Base-by-base conservation (phyloP, 2,888 invertebrate species). In the Gryllus longicercus region DNA sequence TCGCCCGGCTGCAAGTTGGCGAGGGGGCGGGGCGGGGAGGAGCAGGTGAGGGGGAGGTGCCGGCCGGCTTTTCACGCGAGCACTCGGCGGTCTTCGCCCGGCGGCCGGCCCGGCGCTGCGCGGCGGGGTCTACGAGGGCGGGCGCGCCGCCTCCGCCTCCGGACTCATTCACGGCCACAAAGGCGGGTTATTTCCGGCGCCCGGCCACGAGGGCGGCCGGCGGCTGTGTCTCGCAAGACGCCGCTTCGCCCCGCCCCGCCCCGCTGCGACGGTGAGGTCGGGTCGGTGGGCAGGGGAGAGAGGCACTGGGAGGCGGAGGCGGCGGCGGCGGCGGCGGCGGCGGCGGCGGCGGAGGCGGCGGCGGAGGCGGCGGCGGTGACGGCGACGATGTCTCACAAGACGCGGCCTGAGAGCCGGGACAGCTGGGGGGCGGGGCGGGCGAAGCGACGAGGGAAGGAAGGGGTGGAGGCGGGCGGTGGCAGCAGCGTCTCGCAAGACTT, bases 141-240 rank as follows among this genome's bases (percentile, higher is more conserved):
- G 38, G 38, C 38, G 38, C 38, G 8, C 38, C 38, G 38, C 38
- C 38, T 4, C 38, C 38, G 4, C 38, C 38, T 4, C 38, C 38
- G 5, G 63, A 63, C 63, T 63, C 63, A 63, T 63, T 63, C 63
- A 63, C 63, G 63, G 63, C 63, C 1, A 63, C 63, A 63, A 63
- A 63, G 63, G 63, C 63, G 63, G 63, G 63, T 63, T 63, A 63
- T 63, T 63, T 63, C 63, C 63, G 63, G 63, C 14, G 63, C 63
- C 4, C n/a, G 4, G 63, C 14, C 14, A n/a, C 16, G 63, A n/a
- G n/a, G 63, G 63, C 16, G 63, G 63, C n/a, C 16, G 63, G 63
- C 16, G 63, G 63, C 14, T 18, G 38, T 38, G 38, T 38, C 38
- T 38, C 38, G 38, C 38, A 38, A 38, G 38, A 38, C 38, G 38